These are phyloP conservation scores for Nasonia giraulti DNA, from an alignment of 1,140 invertebrate genomes.

Conservation along the genomic window DNA sequence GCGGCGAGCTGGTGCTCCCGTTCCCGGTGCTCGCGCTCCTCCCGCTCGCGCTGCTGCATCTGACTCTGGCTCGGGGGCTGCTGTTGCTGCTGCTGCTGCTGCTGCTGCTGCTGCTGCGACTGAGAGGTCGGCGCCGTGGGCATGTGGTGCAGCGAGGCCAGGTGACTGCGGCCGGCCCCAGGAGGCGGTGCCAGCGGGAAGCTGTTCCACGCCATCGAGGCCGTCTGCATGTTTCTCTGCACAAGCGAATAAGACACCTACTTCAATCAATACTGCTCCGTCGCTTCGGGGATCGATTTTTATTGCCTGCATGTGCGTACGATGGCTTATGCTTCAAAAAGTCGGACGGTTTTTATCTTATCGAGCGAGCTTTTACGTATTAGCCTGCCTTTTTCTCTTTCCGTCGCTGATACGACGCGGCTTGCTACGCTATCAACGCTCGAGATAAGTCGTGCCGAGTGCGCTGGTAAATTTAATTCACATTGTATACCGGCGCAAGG, in stretches of 20 bases:
- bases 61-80: slow-evolving; percentile 63
- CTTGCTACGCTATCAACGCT: background rate
- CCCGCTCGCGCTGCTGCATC: slow-evolving; percentile 53
- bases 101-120: slow-evolving; percentile 48
- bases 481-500: background rate
- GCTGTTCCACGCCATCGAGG: slow-evolving; percentile 69
- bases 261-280: slow-evolving; percentile 64
- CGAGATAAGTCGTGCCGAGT: background rate
- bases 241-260: slow-evolving; percentile 68
- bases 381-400: slow-evolving; percentile 5
- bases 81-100: slow-evolving; percentile 38
- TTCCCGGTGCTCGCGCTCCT: slow-evolving; percentile 31
- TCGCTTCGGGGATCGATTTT: background rate
- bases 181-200: slow-evolving; percentile 67
- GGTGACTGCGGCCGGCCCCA: slow-evolving; percentile 63
- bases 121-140: slow-evolving; percentile 48
- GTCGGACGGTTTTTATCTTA: background rate
- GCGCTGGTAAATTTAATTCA: slow-evolving; percentile 12
- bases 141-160: slow-evolving; percentile 56
- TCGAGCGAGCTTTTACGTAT: background rate
- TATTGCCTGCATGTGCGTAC: too few relatives aligned
- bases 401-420: background rate
- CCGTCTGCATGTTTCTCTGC: slow-evolving; percentile 71
- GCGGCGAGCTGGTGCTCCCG: slow-evolving; percentile 53
- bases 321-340: too few relatives aligned